Evolutionary conservation across 2,797 vertebrate genomes (phyloP).

Genomic region (Anomalospiza imberbis): DNA sequence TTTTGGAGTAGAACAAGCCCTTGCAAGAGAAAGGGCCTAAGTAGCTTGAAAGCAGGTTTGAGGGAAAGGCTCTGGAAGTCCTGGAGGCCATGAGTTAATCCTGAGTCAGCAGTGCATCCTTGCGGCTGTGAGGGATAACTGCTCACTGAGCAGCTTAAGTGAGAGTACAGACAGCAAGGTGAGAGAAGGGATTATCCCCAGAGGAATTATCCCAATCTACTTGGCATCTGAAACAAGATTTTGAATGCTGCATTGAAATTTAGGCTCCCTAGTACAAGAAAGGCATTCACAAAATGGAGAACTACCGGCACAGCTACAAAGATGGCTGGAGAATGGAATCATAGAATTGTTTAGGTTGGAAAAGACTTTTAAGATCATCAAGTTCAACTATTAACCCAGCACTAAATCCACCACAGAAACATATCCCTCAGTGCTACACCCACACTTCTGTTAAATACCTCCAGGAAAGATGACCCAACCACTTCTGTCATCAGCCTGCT

Average conservation of each 20-base stretch:
- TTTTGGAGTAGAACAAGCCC: background rate
- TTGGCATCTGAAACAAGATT: background rate
- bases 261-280: background rate
- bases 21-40: background rate
- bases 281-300: background rate
- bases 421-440: background rate
- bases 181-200: background rate
- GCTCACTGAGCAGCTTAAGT: too few species aligned
- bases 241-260: background rate
- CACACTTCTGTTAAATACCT: background rate
- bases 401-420: background rate
- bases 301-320: background rate
- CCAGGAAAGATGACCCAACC: background rate
- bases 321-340: background rate
- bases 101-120: background rate
- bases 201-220: background rate
- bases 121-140: background rate
- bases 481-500: background rate
- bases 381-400: background rate
- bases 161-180: background rate
- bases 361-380: background rate
- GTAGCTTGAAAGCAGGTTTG: background rate
- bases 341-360: background rate
- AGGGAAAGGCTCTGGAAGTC: background rate
- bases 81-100: background rate